These are phyloP conservation scores for Lacanobia oleracea DNA, from an alignment of 2,888 invertebrate genomes.

Conservation along the genomic window DNA sequence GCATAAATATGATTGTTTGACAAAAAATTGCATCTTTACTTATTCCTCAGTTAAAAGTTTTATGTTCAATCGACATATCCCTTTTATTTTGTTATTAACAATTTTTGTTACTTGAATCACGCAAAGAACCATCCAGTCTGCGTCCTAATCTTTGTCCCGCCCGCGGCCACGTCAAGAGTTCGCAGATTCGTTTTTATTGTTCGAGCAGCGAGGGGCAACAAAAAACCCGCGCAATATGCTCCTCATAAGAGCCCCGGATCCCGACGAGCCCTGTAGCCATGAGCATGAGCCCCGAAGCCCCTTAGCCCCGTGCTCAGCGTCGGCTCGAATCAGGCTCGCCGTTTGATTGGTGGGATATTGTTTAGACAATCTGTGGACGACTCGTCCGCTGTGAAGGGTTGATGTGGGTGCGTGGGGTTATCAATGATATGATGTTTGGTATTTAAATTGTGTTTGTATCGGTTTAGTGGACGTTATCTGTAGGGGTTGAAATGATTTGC, in stretches of 20 bases:
- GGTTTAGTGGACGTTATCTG: slow-evolving; percentile 16
- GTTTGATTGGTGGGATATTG: slow-evolving; percentile 76
- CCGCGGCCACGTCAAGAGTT: slow-evolving; percentile 67
- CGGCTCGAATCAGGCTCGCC: slow-evolving; percentile 58
- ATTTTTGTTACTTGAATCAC: neutral
- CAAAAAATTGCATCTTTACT: no score
- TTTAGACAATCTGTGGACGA: slow-evolving; percentile 68
- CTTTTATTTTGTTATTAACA: neutral
- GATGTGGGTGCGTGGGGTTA: slow-evolving; percentile 11
- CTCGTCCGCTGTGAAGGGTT: slow-evolving; percentile 32
- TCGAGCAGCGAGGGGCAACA: slow-evolving; percentile 61
- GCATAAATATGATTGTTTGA: no score
- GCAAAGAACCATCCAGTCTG: slow-evolving; percentile 21
- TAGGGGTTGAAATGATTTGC: neutral
- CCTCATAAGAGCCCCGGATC: slow-evolving; percentile 71
- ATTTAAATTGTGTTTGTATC: slow-evolving; percentile 32
- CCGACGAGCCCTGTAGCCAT: slow-evolving; percentile 18
- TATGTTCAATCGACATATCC: no score
- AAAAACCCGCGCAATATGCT: slow-evolving; percentile 83
- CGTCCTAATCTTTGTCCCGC: slow-evolving; percentile 55
- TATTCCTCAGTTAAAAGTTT: no score
- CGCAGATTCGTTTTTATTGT: slow-evolving; percentile 78
- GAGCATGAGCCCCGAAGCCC: neutral
- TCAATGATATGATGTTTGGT: slow-evolving; percentile 26
- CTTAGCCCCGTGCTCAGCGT: slow-evolving; percentile 37